Evolutionary conservation across 2,797 vertebrate species (phyloP).

Genomic region (Myotis vivesi): DNA sequence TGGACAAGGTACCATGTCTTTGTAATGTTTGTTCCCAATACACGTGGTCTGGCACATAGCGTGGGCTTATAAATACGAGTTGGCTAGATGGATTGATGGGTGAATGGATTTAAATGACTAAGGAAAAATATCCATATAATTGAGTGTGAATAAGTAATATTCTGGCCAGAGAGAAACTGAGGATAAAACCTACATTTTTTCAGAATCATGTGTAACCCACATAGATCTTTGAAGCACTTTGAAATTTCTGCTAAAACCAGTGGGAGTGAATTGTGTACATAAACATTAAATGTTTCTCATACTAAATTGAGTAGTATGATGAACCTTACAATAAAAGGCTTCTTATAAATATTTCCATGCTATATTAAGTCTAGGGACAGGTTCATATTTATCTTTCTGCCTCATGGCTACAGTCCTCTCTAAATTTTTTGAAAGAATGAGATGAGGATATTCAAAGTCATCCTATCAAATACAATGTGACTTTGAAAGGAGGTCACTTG

Average conservation of each 20-base stretch:
- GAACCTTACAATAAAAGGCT: neutral
- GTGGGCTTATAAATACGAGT: neutral
- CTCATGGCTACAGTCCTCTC: neutral
- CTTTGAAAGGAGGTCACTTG: neutral
- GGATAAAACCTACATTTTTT: neutral
- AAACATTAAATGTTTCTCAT: neutral
- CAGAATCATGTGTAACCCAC: neutral
- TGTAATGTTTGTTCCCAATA: neutral
- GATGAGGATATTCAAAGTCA: slow-evolving; percentile 12
- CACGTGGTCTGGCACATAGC: neutral
- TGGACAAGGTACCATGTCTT: neutral
- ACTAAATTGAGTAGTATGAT: neutral
- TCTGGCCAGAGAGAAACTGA: neutral
- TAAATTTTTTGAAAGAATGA: neutral
- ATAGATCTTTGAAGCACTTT: neutral
- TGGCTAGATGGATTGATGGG: neutral
- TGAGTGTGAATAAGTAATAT: neutral
- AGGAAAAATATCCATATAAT: neutral
- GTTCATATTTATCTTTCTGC: slow-evolving; percentile 19
- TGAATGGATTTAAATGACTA: neutral
- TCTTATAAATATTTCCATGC: neutral
- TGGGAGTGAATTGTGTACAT: neutral
- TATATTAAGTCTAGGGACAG: neutral
- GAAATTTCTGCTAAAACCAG: neutral
- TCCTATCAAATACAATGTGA: neutral